phyloP scores from a whole-genome alignment of 1,140 invertebrate species.

The Drosophila nigromelanica region DNA sequence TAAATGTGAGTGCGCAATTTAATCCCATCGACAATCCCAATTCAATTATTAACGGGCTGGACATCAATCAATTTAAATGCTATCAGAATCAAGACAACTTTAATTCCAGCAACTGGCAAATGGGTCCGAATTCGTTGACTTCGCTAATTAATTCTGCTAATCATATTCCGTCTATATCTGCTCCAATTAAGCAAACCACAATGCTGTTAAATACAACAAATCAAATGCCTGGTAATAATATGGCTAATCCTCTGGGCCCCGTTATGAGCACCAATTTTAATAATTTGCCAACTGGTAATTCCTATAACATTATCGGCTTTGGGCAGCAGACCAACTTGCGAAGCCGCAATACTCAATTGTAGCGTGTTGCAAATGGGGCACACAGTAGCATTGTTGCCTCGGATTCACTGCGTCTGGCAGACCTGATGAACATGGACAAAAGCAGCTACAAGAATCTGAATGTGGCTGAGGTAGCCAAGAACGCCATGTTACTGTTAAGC shows the following conservation, averaged over 20 bases:
- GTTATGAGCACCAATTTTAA: not conserved
- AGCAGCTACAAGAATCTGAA: slow-evolving; percentile 4
- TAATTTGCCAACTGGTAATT: not conserved
- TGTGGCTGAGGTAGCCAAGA: slow-evolving; percentile 42
- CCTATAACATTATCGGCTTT: too few species aligned
- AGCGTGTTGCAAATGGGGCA: not conserved
- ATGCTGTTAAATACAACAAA: not conserved
- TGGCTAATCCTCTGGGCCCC: not conserved
- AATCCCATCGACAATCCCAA: not conserved
- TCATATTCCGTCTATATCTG: not conserved
- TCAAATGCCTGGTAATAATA: not conserved
- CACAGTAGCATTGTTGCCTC: not conserved
- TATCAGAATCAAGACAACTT: not conserved
- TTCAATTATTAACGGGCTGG: not conserved
- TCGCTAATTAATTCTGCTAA: slow-evolving; percentile 18
- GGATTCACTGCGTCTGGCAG: slow-evolving; percentile 16
- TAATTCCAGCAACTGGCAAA: not conserved
- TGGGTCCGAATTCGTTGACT: not conserved
- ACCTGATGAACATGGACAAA: slow-evolving; percentile 26
- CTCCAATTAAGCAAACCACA: too few species aligned
- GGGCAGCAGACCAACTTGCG: not conserved
- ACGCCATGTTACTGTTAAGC: slow-evolving; percentile 51
- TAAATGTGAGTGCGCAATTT: not conserved
- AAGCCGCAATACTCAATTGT: not conserved
- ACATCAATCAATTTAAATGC: not conserved